Evolutionary conservation across 2,797 vertebrate genomes (phyloP).

Genomic region (Margarornis squamiger): DNA sequence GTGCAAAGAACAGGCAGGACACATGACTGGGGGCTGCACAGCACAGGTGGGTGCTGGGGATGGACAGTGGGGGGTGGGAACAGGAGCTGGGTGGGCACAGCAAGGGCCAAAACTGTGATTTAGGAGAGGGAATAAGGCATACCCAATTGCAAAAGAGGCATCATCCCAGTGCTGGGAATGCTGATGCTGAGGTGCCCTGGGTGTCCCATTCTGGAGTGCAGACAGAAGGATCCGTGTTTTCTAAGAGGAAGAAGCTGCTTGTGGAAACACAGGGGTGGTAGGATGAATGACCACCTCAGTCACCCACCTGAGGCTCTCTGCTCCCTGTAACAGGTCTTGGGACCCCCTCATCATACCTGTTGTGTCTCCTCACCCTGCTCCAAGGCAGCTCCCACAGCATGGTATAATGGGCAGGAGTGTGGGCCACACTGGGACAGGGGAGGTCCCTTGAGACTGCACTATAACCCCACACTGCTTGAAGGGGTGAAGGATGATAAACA

Average conservation of each 20-base stretch:
- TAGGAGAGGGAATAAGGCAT: neutral
- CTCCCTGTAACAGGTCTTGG: neutral
- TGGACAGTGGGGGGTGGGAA: neutral
- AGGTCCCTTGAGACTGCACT: neutral
- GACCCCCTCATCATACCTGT: neutral
- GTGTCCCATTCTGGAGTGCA: neutral
- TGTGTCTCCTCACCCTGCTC: neutral
- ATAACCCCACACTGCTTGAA: neutral
- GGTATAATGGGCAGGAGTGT: neutral
- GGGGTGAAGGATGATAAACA: neutral
- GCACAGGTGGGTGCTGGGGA: neutral
- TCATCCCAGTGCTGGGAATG: neutral
- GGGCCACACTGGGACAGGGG: neutral
- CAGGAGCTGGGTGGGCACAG: neutral
- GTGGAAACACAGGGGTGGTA: neutral
- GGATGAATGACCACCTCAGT: neutral
- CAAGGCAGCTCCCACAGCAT: neutral
- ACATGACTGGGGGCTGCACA: neutral
- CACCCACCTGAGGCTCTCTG: neutral
- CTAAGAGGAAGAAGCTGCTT: neutral
- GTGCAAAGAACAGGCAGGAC: neutral
- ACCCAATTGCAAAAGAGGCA: neutral
- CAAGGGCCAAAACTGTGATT: rapidly evolving
- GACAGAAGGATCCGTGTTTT: neutral
- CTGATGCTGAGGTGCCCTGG: neutral